A percentile compares a stretch with the other conserved stretches of the same genome.
Evolutionary conservation across 2,888 invertebrate genomes (phyloP).

Genomic region (Cryptocephalus primarius): DNA sequence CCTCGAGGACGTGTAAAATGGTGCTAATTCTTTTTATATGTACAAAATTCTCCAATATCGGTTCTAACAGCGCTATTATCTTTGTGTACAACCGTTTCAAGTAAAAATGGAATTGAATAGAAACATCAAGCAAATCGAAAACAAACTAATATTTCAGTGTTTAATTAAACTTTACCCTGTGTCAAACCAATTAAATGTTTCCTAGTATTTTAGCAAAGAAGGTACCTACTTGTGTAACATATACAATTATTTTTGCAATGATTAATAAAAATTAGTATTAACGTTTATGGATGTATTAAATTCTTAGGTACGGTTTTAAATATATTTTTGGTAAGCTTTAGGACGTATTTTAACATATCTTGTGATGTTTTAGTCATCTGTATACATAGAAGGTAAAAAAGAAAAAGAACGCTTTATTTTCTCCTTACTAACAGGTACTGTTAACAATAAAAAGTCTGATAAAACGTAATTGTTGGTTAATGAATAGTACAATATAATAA

Average conservation of each 20-base stretch:
- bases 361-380: slow-evolving; percentile 12
- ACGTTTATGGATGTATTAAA: slow-evolving; percentile 14
- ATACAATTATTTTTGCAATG: slow-evolving; percentile 17
- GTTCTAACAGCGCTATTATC: no score
- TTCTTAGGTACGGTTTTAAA: slow-evolving; percentile 13
- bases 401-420: slow-evolving; percentile 17
- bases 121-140: no score
- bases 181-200: no score
- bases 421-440: slow-evolving; percentile 13
- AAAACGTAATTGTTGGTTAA: slow-evolving; percentile 15
- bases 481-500: slow-evolving; percentile 18
- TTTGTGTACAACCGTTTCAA: no score
- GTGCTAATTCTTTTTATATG: no score
- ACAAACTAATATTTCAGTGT: no score
- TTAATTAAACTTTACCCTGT: no score
- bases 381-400: slow-evolving; percentile 4
- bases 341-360: slow-evolving; percentile 21
- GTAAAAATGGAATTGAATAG: no score
- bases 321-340: slow-evolving; percentile 23
- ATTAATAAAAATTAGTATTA: slow-evolving; percentile 10
- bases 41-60: no score
- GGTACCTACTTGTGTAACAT: no score
- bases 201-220: no score
- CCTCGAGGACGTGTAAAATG: no score
- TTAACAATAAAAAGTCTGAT: slow-evolving; percentile 17